Evolutionary conservation across 2,113 vertebrate species (phyloP), one percentile per base, ranked within the genome.

Genomic region (Crotalus helleri): DNA sequence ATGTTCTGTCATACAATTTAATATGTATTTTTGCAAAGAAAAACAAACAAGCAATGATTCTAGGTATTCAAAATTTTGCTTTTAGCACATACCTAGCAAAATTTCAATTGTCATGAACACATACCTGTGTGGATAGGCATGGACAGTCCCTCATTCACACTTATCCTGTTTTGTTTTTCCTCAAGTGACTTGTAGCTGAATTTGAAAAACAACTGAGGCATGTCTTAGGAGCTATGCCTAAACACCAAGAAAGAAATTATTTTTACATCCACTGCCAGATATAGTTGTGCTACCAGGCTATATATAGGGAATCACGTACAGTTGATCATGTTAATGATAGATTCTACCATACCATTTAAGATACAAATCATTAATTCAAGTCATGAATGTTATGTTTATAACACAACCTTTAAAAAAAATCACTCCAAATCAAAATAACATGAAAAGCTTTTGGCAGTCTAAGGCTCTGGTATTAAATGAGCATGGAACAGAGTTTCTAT

Each of bases 341-440:
- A 97, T 96, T 96, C 96, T 89, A 91, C 54, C 2, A 89, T 91
- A 93, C 69, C 95, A 96, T 96, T 96, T 95, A 95, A 95, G 95
- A 94, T 95, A 97, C 97, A 97, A 97, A 96, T 97, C 96, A 97
- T 96, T 97, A 96, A 97, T 96, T 97, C 95, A 96, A 96, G 96
- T 96, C 1, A 96, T 94, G 88, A 92, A 93, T 95, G 96, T 96
- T 95, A 95, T 93, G 93, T 96, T 97, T 94, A 93, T 15, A 94
- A 93, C 94, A 91, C 13, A 92, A 95, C 58, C 51, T 91, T 74
- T n/a, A 92, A 95, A 96, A 95, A 96, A 93, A 39, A 93, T 95
- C 91, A 93, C n/a, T 96, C 24, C 23, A 95, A 87, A 55, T 92
- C 88, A 94, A 57, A 3, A 87, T 88, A 96, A 96, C 93, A 94